These are phyloP conservation scores for Cynocephalus volans DNA, from an alignment of 2,113 vertebrate genomes.

Conservation along the genomic window DNA sequence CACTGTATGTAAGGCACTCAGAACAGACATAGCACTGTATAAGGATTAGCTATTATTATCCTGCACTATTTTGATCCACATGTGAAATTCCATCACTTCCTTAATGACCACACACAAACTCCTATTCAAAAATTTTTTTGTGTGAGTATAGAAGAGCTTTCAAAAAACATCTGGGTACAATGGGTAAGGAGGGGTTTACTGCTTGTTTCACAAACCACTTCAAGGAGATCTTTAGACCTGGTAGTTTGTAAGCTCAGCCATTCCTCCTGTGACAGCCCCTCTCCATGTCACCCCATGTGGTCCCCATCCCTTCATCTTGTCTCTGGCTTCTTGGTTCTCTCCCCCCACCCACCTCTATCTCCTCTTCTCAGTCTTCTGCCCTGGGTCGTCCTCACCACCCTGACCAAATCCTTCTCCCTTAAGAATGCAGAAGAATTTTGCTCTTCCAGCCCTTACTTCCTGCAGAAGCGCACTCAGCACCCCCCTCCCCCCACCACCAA, in stretches of 20 bases:
- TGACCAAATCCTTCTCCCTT: not conserved
- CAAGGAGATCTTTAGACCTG: not conserved
- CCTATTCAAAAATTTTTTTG: not conserved
- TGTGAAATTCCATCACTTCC: not conserved
- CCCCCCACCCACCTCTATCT: not conserved
- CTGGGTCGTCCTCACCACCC: not conserved
- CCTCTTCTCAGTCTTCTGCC: not conserved
- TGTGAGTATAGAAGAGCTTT: not conserved
- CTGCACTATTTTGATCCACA: not conserved
- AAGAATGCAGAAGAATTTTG: not conserved
- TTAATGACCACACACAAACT: slow-evolving; percentile 31
- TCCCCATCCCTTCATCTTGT: not conserved
- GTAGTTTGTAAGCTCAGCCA: not conserved
- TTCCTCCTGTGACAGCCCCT: not conserved
- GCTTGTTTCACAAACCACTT: not conserved
- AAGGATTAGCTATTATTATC: not conserved
- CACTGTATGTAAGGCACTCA: not conserved
- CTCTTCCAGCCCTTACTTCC: not conserved
- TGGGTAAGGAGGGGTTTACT: not conserved
- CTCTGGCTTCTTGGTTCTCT: not conserved
- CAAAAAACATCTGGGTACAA: not conserved
- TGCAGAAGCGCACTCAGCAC: not conserved
- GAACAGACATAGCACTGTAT: not conserved
- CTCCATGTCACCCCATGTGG: no score
- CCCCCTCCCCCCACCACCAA: accelerated